Evolutionary conservation across 2,888 invertebrate genomes (phyloP).

Genomic region (Melinaea marsaeus): DNA sequence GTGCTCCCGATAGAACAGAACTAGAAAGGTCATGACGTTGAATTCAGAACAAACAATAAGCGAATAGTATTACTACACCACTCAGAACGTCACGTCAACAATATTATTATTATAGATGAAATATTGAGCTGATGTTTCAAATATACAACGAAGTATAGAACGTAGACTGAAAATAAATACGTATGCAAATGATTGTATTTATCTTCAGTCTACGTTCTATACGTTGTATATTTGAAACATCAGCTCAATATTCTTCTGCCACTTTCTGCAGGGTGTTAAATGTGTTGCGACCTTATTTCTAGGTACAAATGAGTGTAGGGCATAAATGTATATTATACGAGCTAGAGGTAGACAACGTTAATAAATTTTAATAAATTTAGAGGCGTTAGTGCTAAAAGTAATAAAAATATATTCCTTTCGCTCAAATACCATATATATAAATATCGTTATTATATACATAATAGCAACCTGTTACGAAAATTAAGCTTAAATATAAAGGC

Average conservation of each 20-base stretch:
- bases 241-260: no score
- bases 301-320: background rate
- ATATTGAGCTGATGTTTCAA: no score
- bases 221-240: no score
- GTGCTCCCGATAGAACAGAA: no score
- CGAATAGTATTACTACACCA: no score
- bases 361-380: background rate
- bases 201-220: no score
- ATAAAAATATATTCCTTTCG: background rate
- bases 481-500: background rate
- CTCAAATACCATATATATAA: background rate
- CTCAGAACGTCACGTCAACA: no score
- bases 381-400: background rate
- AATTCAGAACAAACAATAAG: no score
- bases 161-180: constrained; percentile 4
- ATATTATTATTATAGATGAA: no score
- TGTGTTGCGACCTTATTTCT: background rate
- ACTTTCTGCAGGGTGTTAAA: constrained; percentile 1
- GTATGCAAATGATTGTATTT: no score
- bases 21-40: no score
- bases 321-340: background rate
- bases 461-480: background rate
- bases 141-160: background rate
- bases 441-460: background rate
- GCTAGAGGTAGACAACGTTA: constrained; percentile 3